phyloP scores from a whole-genome alignment of 2,888 invertebrate species.

The Malacosoma neustria region DNA sequence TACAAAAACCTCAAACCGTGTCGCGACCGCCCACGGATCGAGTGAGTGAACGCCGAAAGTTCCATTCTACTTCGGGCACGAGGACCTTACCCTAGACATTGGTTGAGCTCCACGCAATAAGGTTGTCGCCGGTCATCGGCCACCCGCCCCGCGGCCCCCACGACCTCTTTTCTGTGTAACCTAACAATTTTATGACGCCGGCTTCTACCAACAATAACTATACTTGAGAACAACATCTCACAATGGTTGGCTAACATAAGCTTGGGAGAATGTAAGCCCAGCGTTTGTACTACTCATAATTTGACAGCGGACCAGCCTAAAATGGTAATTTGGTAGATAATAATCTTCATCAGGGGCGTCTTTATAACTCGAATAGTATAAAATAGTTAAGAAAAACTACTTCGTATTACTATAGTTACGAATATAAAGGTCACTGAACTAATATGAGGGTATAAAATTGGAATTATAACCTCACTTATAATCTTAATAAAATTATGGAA shows the following conservation, averaged over 20 bases:
- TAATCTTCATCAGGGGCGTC: neutral
- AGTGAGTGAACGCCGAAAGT: conserved; percentile 28
- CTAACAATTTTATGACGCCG: conserved; percentile 40
- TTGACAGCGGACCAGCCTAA: conserved; percentile 12
- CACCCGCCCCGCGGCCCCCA: conserved; percentile 41
- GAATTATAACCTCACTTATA: too few species aligned
- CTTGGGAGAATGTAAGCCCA: conserved; percentile 23
- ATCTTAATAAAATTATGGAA: too few species aligned
- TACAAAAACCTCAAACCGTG: conserved; percentile 36
- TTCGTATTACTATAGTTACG: too few species aligned
- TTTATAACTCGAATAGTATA: neutral
- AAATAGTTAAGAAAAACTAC: neutral
- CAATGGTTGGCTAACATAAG: conserved; percentile 30
- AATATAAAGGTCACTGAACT: too few species aligned
- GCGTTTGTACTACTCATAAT: conserved; percentile 23
- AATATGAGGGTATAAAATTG: too few species aligned
- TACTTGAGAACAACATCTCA: conserved; percentile 24
- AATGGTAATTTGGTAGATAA: neutral
- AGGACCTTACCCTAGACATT: conserved; percentile 70
- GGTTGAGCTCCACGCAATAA: conserved; percentile 45
- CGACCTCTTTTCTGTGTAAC: conserved; percentile 54
- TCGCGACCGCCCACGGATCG: conserved; percentile 40
- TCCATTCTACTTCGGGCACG: conserved; percentile 43
- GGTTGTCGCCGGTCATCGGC: conserved; percentile 64
- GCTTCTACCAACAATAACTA: conserved; percentile 25